These are phyloP conservation scores for Noctua janthina DNA, from an alignment of 2,888 invertebrate genomes.

Conservation along the genomic window DNA sequence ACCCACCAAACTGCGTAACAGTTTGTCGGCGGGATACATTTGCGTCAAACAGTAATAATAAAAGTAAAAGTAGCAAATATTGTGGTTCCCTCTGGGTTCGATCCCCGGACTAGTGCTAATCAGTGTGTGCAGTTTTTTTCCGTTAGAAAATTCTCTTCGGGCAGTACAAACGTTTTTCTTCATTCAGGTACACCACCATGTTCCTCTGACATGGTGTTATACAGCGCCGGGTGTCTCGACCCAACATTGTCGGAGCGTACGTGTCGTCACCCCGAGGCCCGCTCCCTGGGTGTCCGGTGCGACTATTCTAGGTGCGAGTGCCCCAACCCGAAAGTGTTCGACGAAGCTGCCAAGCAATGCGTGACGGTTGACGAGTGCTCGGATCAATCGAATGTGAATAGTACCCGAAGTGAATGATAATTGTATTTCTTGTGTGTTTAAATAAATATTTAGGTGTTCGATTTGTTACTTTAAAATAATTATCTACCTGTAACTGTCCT, in stretches of 20 bases:
- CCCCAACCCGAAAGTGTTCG: conserved; percentile 67
- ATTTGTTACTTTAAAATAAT: not conserved
- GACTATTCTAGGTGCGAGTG: conserved; percentile 75
- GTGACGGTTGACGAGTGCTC: conserved; percentile 69
- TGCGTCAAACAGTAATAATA: too few species aligned
- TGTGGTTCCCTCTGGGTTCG: too few species aligned
- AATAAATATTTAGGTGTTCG: conserved; percentile 5
- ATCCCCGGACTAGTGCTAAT: too few species aligned
- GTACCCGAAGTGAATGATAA: not conserved
- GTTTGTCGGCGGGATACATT: too few species aligned
- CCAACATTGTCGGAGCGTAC: conserved; percentile 70
- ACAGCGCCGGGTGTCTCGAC: conserved; percentile 65
- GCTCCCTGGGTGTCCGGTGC: conserved; percentile 67
- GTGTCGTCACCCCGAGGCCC: conserved; percentile 66
- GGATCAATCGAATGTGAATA: conserved; percentile 58
- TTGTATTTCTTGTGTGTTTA: not conserved
- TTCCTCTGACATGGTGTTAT: conserved; percentile 68
- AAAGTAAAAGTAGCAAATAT: too few species aligned
- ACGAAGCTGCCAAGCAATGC: conserved; percentile 69
- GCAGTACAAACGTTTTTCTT: not conserved
- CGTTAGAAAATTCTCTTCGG: not conserved
- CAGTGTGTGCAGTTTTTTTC: too few species aligned
- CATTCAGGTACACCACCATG: conserved; percentile 67
- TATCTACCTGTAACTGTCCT: too few species aligned
- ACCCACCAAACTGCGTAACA: too few species aligned